A percentile compares a stretch with the other conserved stretches of the same genome.
These are phyloP conservation scores for Tringa solitaria DNA, from an alignment of 2,113 vertebrate species.

Conservation along the genomic window DNA sequence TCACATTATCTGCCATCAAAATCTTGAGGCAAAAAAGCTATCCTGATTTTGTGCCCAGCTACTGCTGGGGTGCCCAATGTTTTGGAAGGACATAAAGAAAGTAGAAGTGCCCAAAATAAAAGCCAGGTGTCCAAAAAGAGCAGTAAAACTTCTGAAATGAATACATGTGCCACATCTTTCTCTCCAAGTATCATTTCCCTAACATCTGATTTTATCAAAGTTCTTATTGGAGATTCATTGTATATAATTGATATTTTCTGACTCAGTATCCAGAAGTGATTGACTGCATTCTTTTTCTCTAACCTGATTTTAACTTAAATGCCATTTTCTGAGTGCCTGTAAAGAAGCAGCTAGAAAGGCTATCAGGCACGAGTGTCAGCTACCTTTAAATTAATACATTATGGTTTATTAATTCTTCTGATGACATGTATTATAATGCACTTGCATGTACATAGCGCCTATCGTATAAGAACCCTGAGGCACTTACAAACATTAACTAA, in stretches of 20 bases:
- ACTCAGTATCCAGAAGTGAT: not conserved
- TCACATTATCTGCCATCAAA: not conserved
- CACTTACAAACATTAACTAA: conserved; percentile 61
- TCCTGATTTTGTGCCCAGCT: not conserved
- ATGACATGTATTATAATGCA: conserved; percentile 10
- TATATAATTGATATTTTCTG: not conserved
- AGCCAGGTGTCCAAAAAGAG: not conserved
- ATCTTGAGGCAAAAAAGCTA: not conserved
- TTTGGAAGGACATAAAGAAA: not conserved
- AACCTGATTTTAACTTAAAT: conserved; percentile 3
- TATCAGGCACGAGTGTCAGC: not conserved
- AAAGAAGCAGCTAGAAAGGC: not conserved
- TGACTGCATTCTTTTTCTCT: not conserved
- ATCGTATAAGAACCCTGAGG: conserved; percentile 34
- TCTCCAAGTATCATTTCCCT: not conserved
- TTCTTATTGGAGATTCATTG: not conserved
- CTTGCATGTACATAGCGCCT: not conserved
- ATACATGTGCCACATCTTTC: not conserved
- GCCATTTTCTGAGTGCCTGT: not conserved
- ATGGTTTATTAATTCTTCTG: conserved; percentile 52
- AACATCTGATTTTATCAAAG: not conserved
- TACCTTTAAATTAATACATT: conserved; percentile 39
- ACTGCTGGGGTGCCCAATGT: not conserved
- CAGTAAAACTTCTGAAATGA: not conserved
- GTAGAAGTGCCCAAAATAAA: not conserved